Evolutionary conservation across 2,888 invertebrate genomes (phyloP).

Genomic region (Agriopis marginaria): DNA sequence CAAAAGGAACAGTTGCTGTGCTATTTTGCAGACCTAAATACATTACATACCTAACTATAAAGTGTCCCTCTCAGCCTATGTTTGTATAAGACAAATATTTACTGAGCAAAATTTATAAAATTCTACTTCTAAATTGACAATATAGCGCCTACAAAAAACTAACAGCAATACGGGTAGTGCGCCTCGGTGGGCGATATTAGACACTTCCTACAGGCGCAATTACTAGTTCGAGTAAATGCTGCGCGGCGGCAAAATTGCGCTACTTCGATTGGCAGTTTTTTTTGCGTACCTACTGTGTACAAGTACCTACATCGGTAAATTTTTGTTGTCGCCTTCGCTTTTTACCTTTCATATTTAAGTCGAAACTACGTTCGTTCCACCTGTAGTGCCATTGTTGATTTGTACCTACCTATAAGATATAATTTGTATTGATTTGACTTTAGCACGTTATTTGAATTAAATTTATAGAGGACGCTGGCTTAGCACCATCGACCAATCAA

Average conservation of each 20-base stretch:
- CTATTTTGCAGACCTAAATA: no score
- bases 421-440: no score
- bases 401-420: no score
- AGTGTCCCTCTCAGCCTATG: no score
- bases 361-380: no score
- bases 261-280: not conserved
- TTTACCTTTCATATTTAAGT: not conserved
- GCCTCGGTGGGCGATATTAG: constrained; percentile 58
- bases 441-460: not conserved
- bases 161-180: constrained; percentile 59
- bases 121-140: constrained; percentile 1
- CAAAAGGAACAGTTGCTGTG: no score
- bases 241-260: constrained; percentile 7
- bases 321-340: no score
- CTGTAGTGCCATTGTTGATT: no score
- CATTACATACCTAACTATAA: no score
- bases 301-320: not conserved
- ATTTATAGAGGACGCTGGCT: not conserved
- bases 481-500: no score
- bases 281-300: no score
- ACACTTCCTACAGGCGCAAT: constrained; percentile 55
- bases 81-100: not conserved
- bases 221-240: constrained; percentile 51
- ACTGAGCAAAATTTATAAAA: not conserved
- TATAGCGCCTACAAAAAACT: constrained; percentile 56